phyloP scores from a whole-genome alignment of 2,797 vertebrate genomes.

The Notolepis coatsorum region DNA sequence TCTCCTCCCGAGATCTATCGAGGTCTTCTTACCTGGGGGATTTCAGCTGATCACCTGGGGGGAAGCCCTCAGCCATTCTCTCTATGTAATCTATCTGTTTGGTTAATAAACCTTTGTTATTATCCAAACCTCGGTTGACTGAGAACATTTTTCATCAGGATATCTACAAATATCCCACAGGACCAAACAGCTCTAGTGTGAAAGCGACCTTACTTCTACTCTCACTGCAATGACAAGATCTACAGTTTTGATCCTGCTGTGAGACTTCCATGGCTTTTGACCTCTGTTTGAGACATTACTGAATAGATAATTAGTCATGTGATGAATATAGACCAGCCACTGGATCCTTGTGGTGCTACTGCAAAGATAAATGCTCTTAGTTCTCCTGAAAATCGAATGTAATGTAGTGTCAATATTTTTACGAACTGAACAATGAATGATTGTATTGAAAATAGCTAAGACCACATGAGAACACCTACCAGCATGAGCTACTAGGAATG shows the following conservation, averaged over 20 bases:
- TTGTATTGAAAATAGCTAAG: constrained; percentile 7
- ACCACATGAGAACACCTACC: constrained; percentile 12
- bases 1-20: too few species aligned
- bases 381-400: constrained; percentile 11
- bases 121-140: too few species aligned
- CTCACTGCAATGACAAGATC: not conserved
- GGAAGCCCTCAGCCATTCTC: too few species aligned
- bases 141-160: too few species aligned
- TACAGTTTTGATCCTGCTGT: not conserved
- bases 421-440: not conserved
- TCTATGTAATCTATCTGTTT: too few species aligned
- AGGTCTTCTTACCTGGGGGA: too few species aligned
- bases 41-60: too few species aligned
- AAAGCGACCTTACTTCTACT: not conserved
- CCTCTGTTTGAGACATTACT: not conserved
- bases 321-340: not conserved
- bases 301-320: not conserved
- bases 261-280: not conserved
- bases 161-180: too few species aligned
- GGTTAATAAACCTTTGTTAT: too few species aligned
- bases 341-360: not conserved
- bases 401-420: constrained; percentile 11
- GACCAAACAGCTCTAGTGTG: too few species aligned
- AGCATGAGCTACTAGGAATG: too few species aligned
- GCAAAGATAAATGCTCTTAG: not conserved